Conservation (phyloP, 2,888 invertebrate genomes). For the Alviniconcha strummeri region DNA sequence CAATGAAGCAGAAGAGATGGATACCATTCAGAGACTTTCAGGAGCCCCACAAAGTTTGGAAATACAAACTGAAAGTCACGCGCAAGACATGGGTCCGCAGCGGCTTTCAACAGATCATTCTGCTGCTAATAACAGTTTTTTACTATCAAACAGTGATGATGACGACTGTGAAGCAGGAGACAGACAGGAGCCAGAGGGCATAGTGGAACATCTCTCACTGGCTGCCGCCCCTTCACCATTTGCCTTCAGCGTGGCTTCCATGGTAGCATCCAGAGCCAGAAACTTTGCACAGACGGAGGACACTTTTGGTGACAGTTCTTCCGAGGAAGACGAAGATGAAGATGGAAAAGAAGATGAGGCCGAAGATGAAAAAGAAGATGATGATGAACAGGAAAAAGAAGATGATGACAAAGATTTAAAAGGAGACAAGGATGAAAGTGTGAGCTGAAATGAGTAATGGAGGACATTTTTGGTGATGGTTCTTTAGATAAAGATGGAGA, state of each 20-base stretch:
- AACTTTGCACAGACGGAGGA: background rate
- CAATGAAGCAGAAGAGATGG: too few relatives aligned
- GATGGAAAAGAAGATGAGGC: background rate
- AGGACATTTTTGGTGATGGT: background rate
- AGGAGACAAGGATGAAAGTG: background rate
- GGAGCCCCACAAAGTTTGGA: too few relatives aligned
- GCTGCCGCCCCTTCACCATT: constrained; percentile 21
- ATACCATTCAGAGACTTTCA: too few relatives aligned
- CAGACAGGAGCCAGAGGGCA: background rate
- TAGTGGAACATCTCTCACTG: constrained; percentile 14
- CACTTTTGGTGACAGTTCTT: constrained; percentile 25
- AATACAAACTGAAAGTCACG: too few relatives aligned
- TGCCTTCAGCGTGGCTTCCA: constrained; percentile 22
- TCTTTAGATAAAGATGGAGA: too few relatives aligned
- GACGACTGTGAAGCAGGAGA: background rate
- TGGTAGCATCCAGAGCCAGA: constrained; percentile 26
- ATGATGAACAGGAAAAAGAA: background rate
- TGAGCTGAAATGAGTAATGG: background rate
- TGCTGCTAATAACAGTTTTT: too few relatives aligned
- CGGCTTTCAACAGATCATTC: too few relatives aligned
- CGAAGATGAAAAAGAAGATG: background rate
- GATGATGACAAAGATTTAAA: constrained; percentile 17
- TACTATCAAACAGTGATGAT: too few relatives aligned
- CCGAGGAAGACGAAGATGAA: constrained; percentile 7
- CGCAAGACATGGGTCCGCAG: too few relatives aligned